These are phyloP conservation scores for Falco punctatus DNA, from an alignment of 2,113 vertebrate species.

Conservation along the genomic window DNA sequence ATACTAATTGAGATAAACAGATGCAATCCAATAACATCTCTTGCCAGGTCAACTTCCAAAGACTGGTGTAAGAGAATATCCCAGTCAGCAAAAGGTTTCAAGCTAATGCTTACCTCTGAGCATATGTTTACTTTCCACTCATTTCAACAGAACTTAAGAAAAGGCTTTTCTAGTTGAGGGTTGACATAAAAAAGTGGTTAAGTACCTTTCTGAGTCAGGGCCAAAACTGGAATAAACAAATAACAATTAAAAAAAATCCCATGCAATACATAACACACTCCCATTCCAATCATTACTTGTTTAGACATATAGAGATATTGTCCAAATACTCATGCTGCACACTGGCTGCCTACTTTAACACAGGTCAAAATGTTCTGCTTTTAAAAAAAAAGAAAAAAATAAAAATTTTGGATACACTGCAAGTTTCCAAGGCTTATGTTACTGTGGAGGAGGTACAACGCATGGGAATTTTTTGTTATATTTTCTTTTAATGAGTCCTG, in stretches of 20 bases:
- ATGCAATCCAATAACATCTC: not conserved
- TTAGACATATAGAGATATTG: not conserved
- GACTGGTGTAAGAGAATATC: not conserved
- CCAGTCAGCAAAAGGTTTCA: not conserved
- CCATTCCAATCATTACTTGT: not conserved
- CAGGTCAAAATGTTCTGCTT: constrained; percentile 9
- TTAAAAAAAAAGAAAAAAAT: not conserved
- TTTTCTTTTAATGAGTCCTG: constrained; percentile 61
- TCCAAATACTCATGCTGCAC: not conserved
- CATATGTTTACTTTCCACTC: not conserved
- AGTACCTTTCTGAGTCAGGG: not conserved
- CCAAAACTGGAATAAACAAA: not conserved
- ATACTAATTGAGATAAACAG: constrained; percentile 26
- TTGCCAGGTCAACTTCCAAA: constrained; percentile 1
- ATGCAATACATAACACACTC: not conserved
- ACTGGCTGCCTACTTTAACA: not conserved
- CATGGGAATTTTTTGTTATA: constrained; percentile 50
- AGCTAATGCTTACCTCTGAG: not conserved
- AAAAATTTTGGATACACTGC: not conserved
- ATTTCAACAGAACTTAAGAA: not conserved
- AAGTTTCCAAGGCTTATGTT: constrained; percentile 44
- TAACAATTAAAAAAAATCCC: not conserved
- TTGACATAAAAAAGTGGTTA: not conserved
- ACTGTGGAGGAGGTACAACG: constrained; percentile 4
- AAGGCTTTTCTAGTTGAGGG: not conserved